Percentiles rank a stretch among this genome's conserved stretches.
phyloP scores from a whole-genome alignment of 2,888 invertebrate species.

The Holacanthella duospinosa region DNA sequence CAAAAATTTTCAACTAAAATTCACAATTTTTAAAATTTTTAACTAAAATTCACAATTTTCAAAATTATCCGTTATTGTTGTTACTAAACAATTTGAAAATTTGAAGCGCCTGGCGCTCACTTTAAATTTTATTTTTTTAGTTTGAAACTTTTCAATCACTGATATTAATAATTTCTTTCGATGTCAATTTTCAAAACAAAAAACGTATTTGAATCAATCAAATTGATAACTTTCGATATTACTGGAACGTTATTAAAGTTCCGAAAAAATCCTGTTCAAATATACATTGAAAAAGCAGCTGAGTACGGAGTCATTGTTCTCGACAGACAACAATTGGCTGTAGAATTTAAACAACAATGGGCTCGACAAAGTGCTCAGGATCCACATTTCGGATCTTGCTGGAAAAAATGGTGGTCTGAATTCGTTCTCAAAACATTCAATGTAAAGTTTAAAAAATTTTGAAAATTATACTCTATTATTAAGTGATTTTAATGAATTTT shows the following conservation, averaged over 20 bases:
- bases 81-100: no score
- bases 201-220: not conserved
- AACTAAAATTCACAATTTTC: no score
- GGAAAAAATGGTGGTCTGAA: conserved; percentile 72
- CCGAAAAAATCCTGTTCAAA: conserved; percentile 56
- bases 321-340: conserved; percentile 13
- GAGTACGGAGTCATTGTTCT: conserved; percentile 52
- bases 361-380: conserved; percentile 54
- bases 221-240: conserved; percentile 69
- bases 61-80: no score
- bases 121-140: no score
- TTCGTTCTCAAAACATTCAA: conserved; percentile 57
- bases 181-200: no score
- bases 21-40: no score
- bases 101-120: no score
- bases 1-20: no score
- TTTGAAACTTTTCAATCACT: no score
- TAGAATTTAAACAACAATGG: conserved; percentile 56
- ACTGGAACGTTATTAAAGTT: conserved; percentile 73
- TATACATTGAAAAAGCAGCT: conserved; percentile 60
- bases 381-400: conserved; percentile 71
- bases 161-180: no score
- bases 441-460: conserved; percentile 38
- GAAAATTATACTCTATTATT: not conserved
- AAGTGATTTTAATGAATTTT: no score